These are phyloP conservation scores for Steinernema carpocapsae DNA, from an alignment of 2,888 invertebrate species.

Conservation along the genomic window DNA sequence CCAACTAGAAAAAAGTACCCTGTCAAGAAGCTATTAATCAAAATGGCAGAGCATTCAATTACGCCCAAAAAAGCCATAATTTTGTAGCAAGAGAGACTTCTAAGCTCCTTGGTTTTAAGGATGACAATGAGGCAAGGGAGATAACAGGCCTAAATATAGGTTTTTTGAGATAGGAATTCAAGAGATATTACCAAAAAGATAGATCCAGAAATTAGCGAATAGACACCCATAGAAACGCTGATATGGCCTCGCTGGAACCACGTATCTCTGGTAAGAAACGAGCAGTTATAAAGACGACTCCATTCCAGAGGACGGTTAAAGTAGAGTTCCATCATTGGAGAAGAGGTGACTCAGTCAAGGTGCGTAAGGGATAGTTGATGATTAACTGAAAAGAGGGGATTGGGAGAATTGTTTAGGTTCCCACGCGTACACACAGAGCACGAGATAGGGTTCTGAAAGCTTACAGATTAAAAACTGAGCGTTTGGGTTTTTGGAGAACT, in stretches of 20 bases:
- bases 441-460: too few species aligned
- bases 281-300: conserved; percentile 5
- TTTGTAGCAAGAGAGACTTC: conserved; percentile 26
- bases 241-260: conserved; percentile 5
- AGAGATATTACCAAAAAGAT: background rate
- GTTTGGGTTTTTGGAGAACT: too few species aligned
- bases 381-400: too few species aligned
- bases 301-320: background rate
- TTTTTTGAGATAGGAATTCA: background rate
- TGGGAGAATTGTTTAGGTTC: too few species aligned
- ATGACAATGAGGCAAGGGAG: conserved; percentile 9
- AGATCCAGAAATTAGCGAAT: background rate
- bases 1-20: conserved; percentile 17
- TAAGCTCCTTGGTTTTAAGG: conserved; percentile 5
- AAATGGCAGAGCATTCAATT: background rate
- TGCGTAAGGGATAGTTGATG: too few species aligned
- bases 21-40: background rate
- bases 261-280: background rate
- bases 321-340: conserved; percentile 18
- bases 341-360: too few species aligned
- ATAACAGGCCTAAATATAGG: background rate
- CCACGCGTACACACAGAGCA: too few species aligned
- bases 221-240: conserved; percentile 18
- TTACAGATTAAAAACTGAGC: too few species aligned
- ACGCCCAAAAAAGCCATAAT: conserved; percentile 3